Percentiles rank a stretch among this genome's conserved stretches.
Conservation (phyloP, 2,113 vertebrate genomes). For the Poecile atricapillus region DNA sequence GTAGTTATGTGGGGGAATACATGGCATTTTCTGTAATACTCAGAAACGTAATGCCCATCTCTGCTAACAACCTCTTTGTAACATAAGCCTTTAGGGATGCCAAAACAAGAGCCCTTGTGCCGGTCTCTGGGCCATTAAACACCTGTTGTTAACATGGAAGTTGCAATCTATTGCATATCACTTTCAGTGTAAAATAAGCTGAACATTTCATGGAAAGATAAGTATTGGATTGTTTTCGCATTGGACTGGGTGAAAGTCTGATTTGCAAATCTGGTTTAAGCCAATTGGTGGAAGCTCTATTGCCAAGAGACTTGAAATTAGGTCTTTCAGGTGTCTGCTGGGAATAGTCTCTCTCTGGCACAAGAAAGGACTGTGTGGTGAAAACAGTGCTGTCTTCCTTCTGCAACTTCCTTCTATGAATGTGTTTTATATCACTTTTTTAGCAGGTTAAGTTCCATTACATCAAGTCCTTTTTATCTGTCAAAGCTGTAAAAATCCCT, state of each 20-base stretch:
- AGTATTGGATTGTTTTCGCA: neutral
- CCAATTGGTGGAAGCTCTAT: neutral
- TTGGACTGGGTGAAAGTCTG: neutral
- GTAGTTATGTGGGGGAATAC: neutral
- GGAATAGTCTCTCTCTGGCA: neutral
- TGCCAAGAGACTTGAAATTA: neutral
- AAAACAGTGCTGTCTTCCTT: neutral
- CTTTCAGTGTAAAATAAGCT: neutral
- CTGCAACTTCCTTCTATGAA: neutral
- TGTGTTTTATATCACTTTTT: neutral
- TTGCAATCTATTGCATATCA: neutral
- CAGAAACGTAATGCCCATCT: neutral
- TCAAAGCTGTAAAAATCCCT: neutral
- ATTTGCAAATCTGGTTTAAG: neutral
- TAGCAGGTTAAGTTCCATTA: neutral
- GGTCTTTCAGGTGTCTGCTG: neutral
- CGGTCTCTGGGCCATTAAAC: neutral
- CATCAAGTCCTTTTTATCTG: neutral
- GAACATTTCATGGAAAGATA: neutral
- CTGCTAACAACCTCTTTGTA: neutral
- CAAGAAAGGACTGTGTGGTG: neutral
- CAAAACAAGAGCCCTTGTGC: neutral
- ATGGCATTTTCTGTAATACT: neutral
- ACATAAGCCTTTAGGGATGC: neutral
- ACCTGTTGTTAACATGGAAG: neutral